phyloP scores from a whole-genome alignment of 2,113 vertebrate genomes.

The Phalacrocorax carbo region DNA sequence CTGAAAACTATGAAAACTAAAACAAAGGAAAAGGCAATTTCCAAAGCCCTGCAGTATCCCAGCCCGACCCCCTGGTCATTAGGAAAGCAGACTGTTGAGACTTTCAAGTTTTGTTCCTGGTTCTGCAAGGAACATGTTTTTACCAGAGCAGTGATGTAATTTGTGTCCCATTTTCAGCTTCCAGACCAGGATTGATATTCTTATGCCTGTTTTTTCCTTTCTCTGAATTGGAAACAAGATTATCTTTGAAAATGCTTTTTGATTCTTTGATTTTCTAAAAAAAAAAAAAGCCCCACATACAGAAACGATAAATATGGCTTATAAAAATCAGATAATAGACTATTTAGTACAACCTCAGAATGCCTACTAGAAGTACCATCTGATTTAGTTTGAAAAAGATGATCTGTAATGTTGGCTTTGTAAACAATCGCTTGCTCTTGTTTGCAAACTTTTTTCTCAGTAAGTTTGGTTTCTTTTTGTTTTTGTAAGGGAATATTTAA shows the following conservation, averaged over 20 bases:
- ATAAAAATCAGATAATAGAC: not conserved
- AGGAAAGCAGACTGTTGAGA: not conserved
- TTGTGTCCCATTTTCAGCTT: not conserved
- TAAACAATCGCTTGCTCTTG: not conserved
- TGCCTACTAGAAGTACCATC: not conserved
- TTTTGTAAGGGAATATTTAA: not conserved
- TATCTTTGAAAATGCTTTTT: not conserved
- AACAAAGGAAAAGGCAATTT: not conserved
- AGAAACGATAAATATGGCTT: not conserved
- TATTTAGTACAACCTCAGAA: not conserved
- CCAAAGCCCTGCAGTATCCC: not conserved
- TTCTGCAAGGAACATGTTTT: not conserved
- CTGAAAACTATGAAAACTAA: not conserved
- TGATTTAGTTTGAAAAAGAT: not conserved
- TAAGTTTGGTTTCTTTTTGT: not conserved
- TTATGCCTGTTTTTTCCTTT: not conserved
- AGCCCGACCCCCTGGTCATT: not conserved
- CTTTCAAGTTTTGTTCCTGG: not conserved
- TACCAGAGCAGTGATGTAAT: not conserved
- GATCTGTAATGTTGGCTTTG: not conserved
- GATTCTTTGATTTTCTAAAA: not conserved
- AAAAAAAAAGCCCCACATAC: not conserved
- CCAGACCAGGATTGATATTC: not conserved
- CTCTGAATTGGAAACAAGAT: not conserved
- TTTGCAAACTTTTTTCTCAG: not conserved